phyloP scores from a whole-genome alignment of 2,113 vertebrate genomes.

The Tychaedon coryphoeus region DNA sequence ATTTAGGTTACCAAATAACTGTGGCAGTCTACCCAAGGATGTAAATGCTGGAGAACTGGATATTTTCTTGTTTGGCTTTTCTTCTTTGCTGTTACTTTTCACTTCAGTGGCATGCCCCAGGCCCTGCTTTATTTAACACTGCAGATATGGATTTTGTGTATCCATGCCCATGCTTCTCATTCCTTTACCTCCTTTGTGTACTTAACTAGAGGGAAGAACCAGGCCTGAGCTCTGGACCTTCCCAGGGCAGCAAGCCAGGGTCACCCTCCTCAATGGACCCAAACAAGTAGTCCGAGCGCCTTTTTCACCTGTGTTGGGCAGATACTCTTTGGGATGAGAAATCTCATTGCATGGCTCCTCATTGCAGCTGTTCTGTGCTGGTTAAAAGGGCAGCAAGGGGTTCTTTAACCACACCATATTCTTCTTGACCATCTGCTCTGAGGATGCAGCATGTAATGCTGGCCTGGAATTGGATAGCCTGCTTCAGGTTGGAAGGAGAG shows the following conservation, averaged over 20 bases:
- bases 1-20: background rate
- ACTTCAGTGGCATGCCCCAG: background rate
- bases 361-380: background rate
- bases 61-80: background rate
- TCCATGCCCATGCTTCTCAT: accelerated
- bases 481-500: background rate
- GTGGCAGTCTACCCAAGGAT: background rate
- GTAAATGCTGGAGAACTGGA: background rate
- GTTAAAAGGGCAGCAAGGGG: background rate
- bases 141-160: background rate
- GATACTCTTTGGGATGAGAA: background rate
- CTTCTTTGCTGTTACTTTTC: background rate
- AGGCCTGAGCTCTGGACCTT: background rate
- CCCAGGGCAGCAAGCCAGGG: accelerated
- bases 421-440: background rate
- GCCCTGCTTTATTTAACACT: background rate
- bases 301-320: background rate
- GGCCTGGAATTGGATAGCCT: slow-evolving; percentile 7
- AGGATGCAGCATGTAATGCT: background rate
- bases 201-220: background rate
- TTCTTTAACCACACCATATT: background rate
- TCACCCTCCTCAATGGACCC: background rate
- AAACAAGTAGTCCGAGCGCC: background rate
- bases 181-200: background rate
- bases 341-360: background rate